Percentiles rank a stretch among this genome's conserved stretches.
Evolutionary conservation across 2,113 vertebrate genomes (phyloP).

Genomic region (Corythoichthys intestinalis): DNA sequence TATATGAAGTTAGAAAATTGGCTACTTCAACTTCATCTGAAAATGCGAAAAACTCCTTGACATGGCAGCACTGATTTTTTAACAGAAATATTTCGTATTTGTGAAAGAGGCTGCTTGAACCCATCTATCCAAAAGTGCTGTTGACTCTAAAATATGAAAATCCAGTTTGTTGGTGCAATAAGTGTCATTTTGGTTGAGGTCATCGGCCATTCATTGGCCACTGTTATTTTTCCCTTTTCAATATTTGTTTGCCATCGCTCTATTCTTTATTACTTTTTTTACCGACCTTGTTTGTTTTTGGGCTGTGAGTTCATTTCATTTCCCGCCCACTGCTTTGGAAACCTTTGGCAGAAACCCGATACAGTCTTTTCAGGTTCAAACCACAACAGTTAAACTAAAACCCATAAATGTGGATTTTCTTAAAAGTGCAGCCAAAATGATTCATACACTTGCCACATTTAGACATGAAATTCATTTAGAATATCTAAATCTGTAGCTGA

Average conservation of each 20-base stretch:
- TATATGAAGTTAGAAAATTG: slow-evolving; percentile 60
- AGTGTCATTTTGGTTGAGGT: slow-evolving; percentile 58
- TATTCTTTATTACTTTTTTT: slow-evolving; percentile 55
- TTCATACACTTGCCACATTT: neutral
- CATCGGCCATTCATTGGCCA: slow-evolving; percentile 36
- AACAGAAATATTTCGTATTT: neutral
- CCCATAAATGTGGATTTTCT: neutral
- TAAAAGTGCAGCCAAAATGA: slow-evolving; percentile 12
- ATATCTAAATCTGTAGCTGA: neutral
- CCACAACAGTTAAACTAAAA: neutral
- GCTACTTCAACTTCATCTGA: slow-evolving; percentile 47
- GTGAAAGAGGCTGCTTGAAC: slow-evolving; percentile 11
- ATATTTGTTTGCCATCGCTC: slow-evolving; percentile 47
- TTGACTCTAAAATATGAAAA: slow-evolving; percentile 21
- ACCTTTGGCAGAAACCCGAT: slow-evolving; percentile 43
- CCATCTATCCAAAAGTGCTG: slow-evolving; percentile 17
- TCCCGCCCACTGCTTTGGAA: slow-evolving; percentile 51
- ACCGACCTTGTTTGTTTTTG: slow-evolving; percentile 50
- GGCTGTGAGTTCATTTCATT: slow-evolving; percentile 48
- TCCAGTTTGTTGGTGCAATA: slow-evolving; percentile 12
- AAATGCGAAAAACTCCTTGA: slow-evolving; percentile 51
- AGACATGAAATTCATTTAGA: neutral
- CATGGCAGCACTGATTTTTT: slow-evolving; percentile 3
- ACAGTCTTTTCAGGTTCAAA: slow-evolving; percentile 11
- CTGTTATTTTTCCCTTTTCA: slow-evolving; percentile 45